Evolutionary conservation across 2,113 vertebrate genomes (phyloP), one percentile per base, ranked within the genome.

Genomic region (Sarotherodon lohbergeri): DNA sequence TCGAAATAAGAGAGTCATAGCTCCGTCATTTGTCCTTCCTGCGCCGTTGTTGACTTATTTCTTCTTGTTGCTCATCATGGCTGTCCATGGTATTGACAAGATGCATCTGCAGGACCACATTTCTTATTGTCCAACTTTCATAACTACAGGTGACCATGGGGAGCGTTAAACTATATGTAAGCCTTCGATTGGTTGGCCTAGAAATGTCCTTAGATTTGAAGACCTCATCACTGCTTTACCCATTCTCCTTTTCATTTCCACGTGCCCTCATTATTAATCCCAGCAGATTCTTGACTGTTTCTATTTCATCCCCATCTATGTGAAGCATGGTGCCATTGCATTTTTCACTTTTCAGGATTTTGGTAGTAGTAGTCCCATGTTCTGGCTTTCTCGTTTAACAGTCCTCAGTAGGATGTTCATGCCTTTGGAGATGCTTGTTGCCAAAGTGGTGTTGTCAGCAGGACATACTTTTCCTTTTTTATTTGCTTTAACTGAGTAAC

Each of bases 301-400:
- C 3, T 46, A 46, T 46, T 46, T 46, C 59, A 11, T 4, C 17
- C 14, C 32, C 32, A 36, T 36, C 29, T 63, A 6, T 36, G 5
- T 11, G 16, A 34, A 7, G n/a, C 9, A 4, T 66, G 29, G 57
- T 4, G 29, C 27, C 14, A 0, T 14, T 61, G 32, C 17, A 39
- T 4, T 39, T n/a, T 66, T n/a, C 10, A 7, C 17, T 66, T 39
- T n/a, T 66, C 34, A n/a, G 19, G 17, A 66, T 39, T 66, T 39
- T 66, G 61, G 61, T 66, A n/a, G 5, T n/a, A 12, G 34, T 2
- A 2, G 10, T 39, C 61, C 17, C 1, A 1, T 66, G 32, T n/a
- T 36, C 6, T 11, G 5, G 32, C 5, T 61, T 34, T 63, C 1
- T 63, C 2, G 0, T 39, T 66, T 68, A 12, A 63, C 59, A 36